These are phyloP conservation scores for Gopherus evgoodei DNA, from an alignment of 2,113 vertebrate species.

Conservation along the genomic window DNA sequence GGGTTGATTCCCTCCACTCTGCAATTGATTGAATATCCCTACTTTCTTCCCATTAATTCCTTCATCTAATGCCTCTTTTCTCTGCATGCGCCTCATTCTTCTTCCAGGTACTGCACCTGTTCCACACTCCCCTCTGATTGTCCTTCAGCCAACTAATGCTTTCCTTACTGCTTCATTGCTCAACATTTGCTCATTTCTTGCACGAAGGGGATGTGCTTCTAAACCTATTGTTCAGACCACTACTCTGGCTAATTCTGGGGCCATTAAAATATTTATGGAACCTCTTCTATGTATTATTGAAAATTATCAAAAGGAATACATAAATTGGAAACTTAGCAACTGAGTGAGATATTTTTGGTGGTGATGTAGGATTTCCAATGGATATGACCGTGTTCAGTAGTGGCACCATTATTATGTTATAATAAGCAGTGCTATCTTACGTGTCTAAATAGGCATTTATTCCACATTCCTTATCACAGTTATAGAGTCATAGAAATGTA, in stretches of 20 bases:
- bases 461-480: not conserved
- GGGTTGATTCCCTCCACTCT: not conserved
- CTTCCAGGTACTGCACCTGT: not conserved
- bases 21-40: not conserved
- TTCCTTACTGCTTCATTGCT: not conserved
- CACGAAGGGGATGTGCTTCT: not conserved
- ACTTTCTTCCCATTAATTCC: not conserved
- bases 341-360: not conserved
- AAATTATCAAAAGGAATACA: not conserved
- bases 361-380: not conserved
- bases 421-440: not conserved
- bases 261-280: not conserved
- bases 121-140: not conserved
- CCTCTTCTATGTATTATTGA: not conserved
- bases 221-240: not conserved
- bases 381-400: not conserved
- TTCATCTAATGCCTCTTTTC: not conserved
- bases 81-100: not conserved
- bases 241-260: not conserved
- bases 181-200: not conserved
- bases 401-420: not conserved
- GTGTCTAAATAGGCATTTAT: not conserved
- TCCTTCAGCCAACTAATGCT: not conserved
- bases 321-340: not conserved
- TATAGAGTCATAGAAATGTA: not conserved